Percentiles rank a stretch among this genome's conserved stretches.
Conservation (phyloP, 2,888 invertebrate species). For the Leptarthrus brevirostris region DNA sequence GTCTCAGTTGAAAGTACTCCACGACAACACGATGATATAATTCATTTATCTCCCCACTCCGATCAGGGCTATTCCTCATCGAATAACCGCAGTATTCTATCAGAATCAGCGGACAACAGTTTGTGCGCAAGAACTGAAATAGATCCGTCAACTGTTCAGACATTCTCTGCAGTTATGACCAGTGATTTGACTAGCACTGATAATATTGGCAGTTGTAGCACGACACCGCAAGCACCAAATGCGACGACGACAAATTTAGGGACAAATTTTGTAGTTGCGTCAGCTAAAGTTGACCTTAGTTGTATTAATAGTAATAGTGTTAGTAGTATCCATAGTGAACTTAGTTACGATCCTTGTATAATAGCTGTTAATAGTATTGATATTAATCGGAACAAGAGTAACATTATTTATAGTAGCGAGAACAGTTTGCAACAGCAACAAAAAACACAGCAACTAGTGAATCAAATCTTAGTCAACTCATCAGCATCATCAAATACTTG, state of each 20-base stretch:
- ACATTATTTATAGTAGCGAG: constrained; percentile 25
- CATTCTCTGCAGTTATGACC: constrained; percentile 43
- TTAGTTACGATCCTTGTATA: constrained; percentile 45
- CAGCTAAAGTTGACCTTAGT: constrained; percentile 37
- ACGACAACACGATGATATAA: constrained; percentile 12
- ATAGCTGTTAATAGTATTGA: constrained; percentile 44
- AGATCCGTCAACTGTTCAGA: constrained; percentile 38
- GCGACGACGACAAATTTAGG: constrained; percentile 44
- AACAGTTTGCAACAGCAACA: constrained; percentile 28
- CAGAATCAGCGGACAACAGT: constrained; percentile 61
- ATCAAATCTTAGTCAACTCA: constrained; percentile 45
- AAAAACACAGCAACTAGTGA: constrained; percentile 35
- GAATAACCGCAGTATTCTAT: constrained; percentile 52
- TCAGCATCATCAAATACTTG: background rate
- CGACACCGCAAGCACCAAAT: constrained; percentile 16
- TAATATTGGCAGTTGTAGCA: background rate
- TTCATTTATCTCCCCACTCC: constrained; percentile 52
- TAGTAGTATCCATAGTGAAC: constrained; percentile 27
- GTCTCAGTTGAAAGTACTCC: background rate
- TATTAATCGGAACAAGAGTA: constrained; percentile 37
- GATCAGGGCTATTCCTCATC: constrained; percentile 54
- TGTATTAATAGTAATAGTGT: constrained; percentile 43
- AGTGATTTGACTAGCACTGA: background rate
- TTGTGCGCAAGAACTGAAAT: constrained; percentile 56
- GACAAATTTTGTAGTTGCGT: constrained; percentile 35